Evolutionary conservation across 2,888 invertebrate species (phyloP).

Genomic region (Boloria euphrosyne): DNA sequence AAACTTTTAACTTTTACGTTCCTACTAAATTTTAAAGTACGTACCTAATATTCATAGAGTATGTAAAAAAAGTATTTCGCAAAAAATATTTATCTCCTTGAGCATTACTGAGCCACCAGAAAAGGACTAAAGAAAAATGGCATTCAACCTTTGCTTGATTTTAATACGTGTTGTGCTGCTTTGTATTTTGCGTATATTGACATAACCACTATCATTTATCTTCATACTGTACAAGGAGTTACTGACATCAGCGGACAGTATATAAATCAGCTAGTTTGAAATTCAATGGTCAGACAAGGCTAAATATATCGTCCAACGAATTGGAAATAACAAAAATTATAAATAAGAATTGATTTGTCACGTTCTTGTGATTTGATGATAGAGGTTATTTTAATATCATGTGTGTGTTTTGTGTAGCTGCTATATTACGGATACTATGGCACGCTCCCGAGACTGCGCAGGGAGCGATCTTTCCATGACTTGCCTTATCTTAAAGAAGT

Average conservation of each 20-base stretch:
- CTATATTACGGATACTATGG: constrained; percentile 87
- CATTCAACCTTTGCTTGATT: neutral
- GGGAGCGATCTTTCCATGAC: constrained; percentile 91
- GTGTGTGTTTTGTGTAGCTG: constrained; percentile 81
- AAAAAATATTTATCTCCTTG: neutral
- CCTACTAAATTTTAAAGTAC: neutral
- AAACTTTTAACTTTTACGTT: no score
- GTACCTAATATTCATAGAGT: neutral
- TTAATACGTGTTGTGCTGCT: constrained; percentile 12
- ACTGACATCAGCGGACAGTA: constrained; percentile 14
- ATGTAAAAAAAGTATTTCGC: neutral
- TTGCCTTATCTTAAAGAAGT: constrained; percentile 90
- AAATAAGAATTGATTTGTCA: constrained; percentile 12
- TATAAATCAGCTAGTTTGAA: constrained; percentile 27
- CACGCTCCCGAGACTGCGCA: constrained; percentile 87
- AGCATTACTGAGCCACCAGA: neutral
- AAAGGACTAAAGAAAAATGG: constrained; percentile 12
- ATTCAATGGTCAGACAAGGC: constrained; percentile 19
- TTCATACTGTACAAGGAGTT: constrained; percentile 18
- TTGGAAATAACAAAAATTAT: constrained; percentile 18
- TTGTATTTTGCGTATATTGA: constrained; percentile 22
- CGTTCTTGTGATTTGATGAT: constrained; percentile 2
- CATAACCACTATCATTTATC: constrained; percentile 22
- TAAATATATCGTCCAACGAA: constrained; percentile 8
- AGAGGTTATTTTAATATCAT: constrained; percentile 26